These are phyloP conservation scores for Philaenus spumarius DNA, from an alignment of 1,140 invertebrate species.

Conservation along the genomic window DNA sequence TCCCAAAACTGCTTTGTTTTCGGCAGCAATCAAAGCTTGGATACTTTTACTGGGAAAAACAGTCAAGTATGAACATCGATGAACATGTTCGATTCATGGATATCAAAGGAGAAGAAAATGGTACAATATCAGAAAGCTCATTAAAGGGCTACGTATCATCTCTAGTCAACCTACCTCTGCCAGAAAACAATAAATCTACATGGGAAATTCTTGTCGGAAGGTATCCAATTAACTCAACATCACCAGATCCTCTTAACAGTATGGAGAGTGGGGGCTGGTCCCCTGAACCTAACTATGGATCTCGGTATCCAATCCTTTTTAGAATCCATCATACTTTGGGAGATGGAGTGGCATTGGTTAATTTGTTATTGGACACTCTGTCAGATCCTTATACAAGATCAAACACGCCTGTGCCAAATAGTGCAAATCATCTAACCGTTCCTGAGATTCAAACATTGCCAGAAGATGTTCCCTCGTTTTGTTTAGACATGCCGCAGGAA, in stretches of 20 bases:
- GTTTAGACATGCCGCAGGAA: not conserved
- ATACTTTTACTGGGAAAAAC: constrained; percentile 45
- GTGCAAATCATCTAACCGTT: not conserved
- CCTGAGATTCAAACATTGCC: not conserved
- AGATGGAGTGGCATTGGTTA: constrained; percentile 44
- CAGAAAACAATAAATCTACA: constrained; percentile 39
- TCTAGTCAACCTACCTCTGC: constrained; percentile 39
- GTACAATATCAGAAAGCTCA: constrained; percentile 26
- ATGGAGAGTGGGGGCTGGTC: constrained; percentile 27
- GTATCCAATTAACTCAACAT: constrained; percentile 23
- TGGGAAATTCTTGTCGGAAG: constrained; percentile 47
- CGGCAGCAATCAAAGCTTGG: constrained; percentile 40
- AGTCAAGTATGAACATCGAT: constrained; percentile 37
- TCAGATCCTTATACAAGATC: constrained; percentile 34
- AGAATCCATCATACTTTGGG: constrained; percentile 46
- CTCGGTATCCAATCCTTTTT: constrained; percentile 41
- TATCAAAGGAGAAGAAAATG: constrained; percentile 31
- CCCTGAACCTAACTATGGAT: not conserved
- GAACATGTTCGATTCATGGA: constrained; percentile 39
- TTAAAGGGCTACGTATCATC: constrained; percentile 39
- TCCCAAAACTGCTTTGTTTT: constrained; percentile 41
- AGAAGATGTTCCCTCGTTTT: not conserved
- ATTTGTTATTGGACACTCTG: constrained; percentile 42
- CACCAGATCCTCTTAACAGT: constrained; percentile 23
- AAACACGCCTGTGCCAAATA: constrained; percentile 27